Conservation (phyloP, 2,113 vertebrate genomes). For the Grantiella picta region DNA sequence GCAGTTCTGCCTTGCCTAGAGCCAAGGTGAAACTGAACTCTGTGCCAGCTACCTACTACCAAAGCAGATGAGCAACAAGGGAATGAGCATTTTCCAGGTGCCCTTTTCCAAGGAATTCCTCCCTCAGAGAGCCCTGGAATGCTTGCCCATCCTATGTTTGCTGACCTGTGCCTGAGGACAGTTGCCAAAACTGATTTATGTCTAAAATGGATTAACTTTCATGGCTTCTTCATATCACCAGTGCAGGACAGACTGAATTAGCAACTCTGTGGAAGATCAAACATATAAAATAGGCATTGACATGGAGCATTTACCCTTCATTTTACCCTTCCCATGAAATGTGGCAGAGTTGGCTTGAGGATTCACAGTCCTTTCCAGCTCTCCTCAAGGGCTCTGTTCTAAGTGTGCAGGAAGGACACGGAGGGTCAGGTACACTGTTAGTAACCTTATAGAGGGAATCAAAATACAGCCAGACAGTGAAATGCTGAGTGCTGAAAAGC, state of each 20-base stretch:
- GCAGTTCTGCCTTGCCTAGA: not conserved
- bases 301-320: not conserved
- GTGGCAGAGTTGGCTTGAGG: not conserved
- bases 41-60: not conserved
- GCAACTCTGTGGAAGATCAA: not conserved
- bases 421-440: not conserved
- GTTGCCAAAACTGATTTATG: not conserved
- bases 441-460: not conserved
- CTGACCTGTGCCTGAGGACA: not conserved
- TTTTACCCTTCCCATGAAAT: not conserved
- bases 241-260: not conserved
- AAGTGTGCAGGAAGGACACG: not conserved
- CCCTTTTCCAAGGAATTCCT: not conserved
- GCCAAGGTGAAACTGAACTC: not conserved
- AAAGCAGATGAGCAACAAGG: not conserved
- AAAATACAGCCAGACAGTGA: not conserved
- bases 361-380: not conserved
- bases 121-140: not conserved
- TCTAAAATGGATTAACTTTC: slow-evolving; percentile 14
- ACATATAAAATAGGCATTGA: not conserved
- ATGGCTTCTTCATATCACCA: not conserved
- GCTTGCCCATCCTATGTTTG: not conserved
- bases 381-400: not conserved
- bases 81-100: not conserved
- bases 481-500: not conserved